Evolutionary conservation across 2,113 vertebrate species (phyloP).

Genomic region (Meriones unguiculatus): DNA sequence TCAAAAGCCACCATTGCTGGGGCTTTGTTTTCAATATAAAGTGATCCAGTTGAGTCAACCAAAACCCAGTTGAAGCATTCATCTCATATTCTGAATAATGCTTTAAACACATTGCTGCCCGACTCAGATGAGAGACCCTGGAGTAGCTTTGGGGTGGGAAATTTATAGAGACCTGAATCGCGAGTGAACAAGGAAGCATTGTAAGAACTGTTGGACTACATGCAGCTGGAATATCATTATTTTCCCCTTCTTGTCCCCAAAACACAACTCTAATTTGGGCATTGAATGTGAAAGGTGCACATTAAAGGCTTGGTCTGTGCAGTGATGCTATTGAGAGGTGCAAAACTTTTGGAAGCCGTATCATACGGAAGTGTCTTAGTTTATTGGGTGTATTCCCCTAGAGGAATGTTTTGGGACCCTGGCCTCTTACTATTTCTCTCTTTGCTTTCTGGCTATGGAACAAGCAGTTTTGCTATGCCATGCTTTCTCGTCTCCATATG

Average conservation of each 20-base stretch:
- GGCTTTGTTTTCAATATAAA: conserved; percentile 2
- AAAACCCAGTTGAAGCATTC: neutral
- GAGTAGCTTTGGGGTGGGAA: neutral
- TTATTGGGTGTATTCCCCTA: no score
- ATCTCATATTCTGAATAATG: neutral
- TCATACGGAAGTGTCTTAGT: neutral
- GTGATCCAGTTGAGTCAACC: neutral
- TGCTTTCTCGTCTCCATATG: neutral
- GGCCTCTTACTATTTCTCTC: neutral
- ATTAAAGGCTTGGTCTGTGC: neutral
- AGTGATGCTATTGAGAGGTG: neutral
- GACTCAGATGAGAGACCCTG: neutral
- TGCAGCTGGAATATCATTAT: neutral
- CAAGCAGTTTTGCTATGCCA: neutral
- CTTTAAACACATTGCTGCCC: neutral
- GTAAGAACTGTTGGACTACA: neutral
- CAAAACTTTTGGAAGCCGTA: neutral
- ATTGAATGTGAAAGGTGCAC: neutral
- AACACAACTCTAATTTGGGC: neutral
- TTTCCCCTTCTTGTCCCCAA: neutral
- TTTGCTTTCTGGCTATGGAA: neutral
- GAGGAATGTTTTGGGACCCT: neutral
- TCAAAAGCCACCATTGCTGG: neutral
- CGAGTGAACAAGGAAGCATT: neutral
- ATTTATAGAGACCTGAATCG: neutral